Base-by-base conservation (phyloP, 1,140 invertebrate genomes). In the Cyrtorhinus lividipennis region DNA sequence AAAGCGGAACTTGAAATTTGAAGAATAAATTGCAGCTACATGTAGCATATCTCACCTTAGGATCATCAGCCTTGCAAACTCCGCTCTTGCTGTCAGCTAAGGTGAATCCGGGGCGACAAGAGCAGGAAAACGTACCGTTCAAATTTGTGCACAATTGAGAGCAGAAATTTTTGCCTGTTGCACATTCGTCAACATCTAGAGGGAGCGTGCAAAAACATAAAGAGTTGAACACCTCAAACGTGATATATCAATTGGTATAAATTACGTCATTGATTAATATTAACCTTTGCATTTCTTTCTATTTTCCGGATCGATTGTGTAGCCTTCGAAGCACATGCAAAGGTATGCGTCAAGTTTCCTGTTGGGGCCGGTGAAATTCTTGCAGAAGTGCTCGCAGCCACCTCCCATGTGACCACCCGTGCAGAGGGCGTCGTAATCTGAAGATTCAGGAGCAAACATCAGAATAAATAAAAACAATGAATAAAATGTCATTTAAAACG, bases 301-400 rank as follows among this genome's bases (percentile, higher is more conserved):
- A 71, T 90, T 88, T 10, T 80, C 80, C 18, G 75, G 72, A 0
- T 85, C 83, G 18, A 90, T 88, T 62, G 88, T 87, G 72, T 86
- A 96, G 27, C 93, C 94, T 15, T 92, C 92, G 18, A 64, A 66
- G 46, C 67, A 68, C 24, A 64, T 64, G 38, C 67, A 68, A 12
- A 68, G 62, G 25, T 60, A 68, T 15, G 62, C 59, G 22, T 59
- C 53, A 56, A 66, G 65, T 0, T 85, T 86, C 0, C 96, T 74
- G 71, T 92, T 89, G 10, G 48, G 48, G 20, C 48, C 20, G 5
- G 48, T 13, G 48, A 10, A 53, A 20, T 53, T 53, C 46, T 86
- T 86, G 69, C 95, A 98, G 64, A 85, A 85, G 68, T 97, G 92
- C 71, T 93, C 83, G 76, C 95, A 98, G 0, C 92, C 92, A n/a